These are phyloP conservation scores for Anolis sagrei DNA, from an alignment of 2,113 vertebrate genomes.

Conservation along the genomic window DNA sequence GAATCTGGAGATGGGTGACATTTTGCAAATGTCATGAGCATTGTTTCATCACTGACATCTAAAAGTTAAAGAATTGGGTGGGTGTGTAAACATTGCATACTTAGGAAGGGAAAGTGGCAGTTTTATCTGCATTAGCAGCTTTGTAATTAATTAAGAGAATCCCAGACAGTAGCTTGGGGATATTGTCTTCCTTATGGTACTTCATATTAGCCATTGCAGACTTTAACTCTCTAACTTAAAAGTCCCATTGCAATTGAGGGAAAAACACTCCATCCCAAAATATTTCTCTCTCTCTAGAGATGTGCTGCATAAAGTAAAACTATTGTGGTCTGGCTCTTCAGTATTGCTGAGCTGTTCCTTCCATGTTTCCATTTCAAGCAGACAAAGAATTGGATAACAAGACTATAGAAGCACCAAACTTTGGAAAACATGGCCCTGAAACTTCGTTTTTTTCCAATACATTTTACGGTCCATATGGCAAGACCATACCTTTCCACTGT, in stretches of 20 bases:
- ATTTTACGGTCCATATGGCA: background rate
- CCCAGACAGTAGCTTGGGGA: slow-evolving; percentile 1
- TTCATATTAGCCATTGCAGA: background rate
- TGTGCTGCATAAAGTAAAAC: background rate
- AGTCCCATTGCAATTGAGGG: background rate
- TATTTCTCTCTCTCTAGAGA: background rate
- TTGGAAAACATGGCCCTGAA: background rate
- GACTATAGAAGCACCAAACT: background rate
- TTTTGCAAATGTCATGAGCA: slow-evolving; percentile 57
- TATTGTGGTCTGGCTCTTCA: background rate
- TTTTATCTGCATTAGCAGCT: slow-evolving; percentile 49
- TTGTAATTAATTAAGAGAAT: slow-evolving; percentile 57
- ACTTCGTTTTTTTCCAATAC: background rate
- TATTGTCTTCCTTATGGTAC: background rate
- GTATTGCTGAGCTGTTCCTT: background rate
- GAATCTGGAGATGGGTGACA: slow-evolving; percentile 51
- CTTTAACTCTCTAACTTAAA: background rate
- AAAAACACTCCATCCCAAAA: slow-evolving; percentile 2
- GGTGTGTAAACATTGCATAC: slow-evolving; percentile 4
- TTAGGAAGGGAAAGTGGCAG: slow-evolving; percentile 1
- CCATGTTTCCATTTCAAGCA: background rate
- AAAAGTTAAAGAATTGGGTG: slow-evolving; percentile 41
- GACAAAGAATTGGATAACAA: background rate
- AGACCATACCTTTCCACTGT: background rate
- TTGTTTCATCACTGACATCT: slow-evolving; percentile 57